These are phyloP conservation scores for Pristionchus exspectatus DNA, from an alignment of 2,888 invertebrate species.

Conservation along the genomic window DNA sequence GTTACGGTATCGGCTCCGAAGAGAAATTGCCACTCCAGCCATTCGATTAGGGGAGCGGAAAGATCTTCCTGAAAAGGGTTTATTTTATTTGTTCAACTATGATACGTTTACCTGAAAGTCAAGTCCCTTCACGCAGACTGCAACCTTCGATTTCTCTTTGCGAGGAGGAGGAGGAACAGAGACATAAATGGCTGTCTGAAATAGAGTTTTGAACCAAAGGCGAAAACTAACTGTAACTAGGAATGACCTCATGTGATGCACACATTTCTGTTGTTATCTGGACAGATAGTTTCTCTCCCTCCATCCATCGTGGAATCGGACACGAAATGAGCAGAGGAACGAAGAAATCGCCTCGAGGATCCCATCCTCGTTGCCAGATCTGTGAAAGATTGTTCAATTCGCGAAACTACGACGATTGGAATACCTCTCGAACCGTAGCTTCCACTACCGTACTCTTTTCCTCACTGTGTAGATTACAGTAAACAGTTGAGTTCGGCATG, in stretches of 20 bases:
- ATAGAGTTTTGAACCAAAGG: too few relatives aligned
- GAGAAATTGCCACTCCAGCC: slow-evolving; percentile 91
- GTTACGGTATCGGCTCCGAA: slow-evolving; percentile 86
- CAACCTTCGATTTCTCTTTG: slow-evolving; percentile 80
- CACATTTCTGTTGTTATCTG: slow-evolving; percentile 30
- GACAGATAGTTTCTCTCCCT: slow-evolving; percentile 33
- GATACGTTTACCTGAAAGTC: slow-evolving; percentile 85
- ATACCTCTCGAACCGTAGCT: slow-evolving; percentile 50
- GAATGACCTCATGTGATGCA: background rate
- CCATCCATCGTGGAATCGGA: slow-evolving; percentile 67
- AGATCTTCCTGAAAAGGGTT: slow-evolving; percentile 83
- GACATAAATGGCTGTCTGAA: background rate
- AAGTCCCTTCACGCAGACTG: slow-evolving; percentile 88
- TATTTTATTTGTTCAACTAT: background rate
- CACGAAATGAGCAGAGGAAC: slow-evolving; percentile 72
- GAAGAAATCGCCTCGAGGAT: slow-evolving; percentile 75
- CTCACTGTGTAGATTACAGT: slow-evolving; percentile 62
- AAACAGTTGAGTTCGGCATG: slow-evolving; percentile 59
- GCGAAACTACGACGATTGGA: background rate
- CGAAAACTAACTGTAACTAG: background rate
- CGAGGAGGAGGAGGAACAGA: background rate
- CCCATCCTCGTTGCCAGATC: slow-evolving; percentile 79
- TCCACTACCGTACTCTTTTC: slow-evolving; percentile 47
- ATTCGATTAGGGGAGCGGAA: slow-evolving; percentile 91
- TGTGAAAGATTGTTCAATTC: slow-evolving; percentile 57